phyloP scores from a whole-genome alignment of 2,113 vertebrate species.

The Caranx ignobilis region DNA sequence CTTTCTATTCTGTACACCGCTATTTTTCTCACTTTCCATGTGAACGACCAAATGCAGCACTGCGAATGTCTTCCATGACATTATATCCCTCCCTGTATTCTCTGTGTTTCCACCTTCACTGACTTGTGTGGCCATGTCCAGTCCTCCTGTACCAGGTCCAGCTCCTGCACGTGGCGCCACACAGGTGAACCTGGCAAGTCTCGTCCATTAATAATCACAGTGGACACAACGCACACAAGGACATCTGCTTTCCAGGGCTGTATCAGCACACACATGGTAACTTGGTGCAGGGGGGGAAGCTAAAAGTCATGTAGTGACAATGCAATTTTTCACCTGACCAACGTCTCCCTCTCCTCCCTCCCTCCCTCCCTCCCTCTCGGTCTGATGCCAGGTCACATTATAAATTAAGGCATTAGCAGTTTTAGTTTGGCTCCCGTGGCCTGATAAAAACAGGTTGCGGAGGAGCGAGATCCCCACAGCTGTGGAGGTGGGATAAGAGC shows the following conservation, averaged over 20 bases:
- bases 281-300: constrained; percentile 56
- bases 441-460: constrained; percentile 58
- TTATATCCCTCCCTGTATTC: not conserved
- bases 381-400: constrained; percentile 56
- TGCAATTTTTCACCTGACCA: constrained; percentile 63
- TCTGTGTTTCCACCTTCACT: not conserved
- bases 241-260: constrained; percentile 72
- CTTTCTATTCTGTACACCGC: not conserved
- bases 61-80: no score
- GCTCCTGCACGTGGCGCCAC: not conserved
- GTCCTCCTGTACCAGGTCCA: constrained; percentile 2
- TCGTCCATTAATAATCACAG: constrained; percentile 68
- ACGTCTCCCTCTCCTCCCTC: not conserved
- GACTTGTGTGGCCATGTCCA: not conserved
- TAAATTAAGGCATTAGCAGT: constrained; percentile 68
- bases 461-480: constrained; percentile 48
- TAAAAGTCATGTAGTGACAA: constrained; percentile 65
- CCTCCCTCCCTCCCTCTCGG: constrained; percentile 1
- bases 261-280: constrained; percentile 64
- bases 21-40: not conserved
- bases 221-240: constrained; percentile 43
- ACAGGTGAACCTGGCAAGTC: constrained; percentile 41
- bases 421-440: constrained; percentile 31
- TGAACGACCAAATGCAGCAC: no score
- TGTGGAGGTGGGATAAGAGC: constrained; percentile 59